Evolutionary conservation across 2,797 vertebrate genomes (phyloP).

Genomic region (Cirrhinus mrigala): DNA sequence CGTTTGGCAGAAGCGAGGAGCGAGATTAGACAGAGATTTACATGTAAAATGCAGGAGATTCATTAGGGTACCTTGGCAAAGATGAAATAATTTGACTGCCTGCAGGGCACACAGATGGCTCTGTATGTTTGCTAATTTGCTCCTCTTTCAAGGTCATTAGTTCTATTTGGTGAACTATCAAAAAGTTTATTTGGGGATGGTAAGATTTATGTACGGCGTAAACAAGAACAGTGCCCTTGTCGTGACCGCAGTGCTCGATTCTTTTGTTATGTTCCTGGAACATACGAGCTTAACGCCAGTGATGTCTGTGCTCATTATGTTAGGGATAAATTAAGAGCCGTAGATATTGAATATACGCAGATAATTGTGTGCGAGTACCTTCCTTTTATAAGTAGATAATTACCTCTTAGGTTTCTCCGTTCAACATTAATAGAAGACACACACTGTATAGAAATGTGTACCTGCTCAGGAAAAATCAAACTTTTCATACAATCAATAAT

Average conservation of each 20-base stretch:
- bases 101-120: constrained; percentile 86
- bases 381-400: constrained; percentile 42
- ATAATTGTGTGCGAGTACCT: neutral
- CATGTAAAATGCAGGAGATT: constrained; percentile 85
- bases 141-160: constrained; percentile 86
- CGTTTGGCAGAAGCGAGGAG: constrained; percentile 76
- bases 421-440: constrained; percentile 16
- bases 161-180: constrained; percentile 84
- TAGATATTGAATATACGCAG: neutral
- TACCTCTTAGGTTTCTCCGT: constrained; percentile 2
- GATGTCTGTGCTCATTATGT: constrained; percentile 3
- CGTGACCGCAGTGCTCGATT: constrained; percentile 41
- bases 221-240: constrained; percentile 52
- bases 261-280: constrained; percentile 46
- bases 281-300: neutral
- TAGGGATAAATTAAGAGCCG: constrained; percentile 20
- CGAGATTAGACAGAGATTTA: constrained; percentile 84
- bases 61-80: constrained; percentile 87
- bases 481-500: constrained; percentile 51
- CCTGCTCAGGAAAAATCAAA: constrained; percentile 69
- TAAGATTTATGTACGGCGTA: constrained; percentile 72
- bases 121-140: constrained; percentile 86
- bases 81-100: constrained; percentile 82
- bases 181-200: constrained; percentile 82
- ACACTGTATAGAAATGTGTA: constrained; percentile 64